phyloP scores from a whole-genome alignment of 2,797 vertebrate genomes.

The Podarcis lilfordi region DNA sequence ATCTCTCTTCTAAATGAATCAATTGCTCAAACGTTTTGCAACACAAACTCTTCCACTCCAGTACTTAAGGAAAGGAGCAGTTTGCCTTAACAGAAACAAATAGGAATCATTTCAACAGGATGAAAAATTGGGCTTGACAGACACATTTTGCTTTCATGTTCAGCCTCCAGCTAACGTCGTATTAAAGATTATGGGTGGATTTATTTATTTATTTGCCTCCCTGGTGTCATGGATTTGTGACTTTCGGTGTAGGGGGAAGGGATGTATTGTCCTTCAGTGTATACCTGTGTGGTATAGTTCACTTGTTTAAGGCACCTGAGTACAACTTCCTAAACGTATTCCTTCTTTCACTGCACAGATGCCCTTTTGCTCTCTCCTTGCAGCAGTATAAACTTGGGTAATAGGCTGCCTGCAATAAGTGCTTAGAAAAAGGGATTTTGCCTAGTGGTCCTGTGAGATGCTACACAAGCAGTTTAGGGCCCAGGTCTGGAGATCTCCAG shows the following conservation, averaged over 20 bases:
- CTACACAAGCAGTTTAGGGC: background rate
- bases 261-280: background rate
- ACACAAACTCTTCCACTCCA: background rate
- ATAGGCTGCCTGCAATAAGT: background rate
- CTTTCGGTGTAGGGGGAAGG: background rate
- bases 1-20: conserved; percentile 11
- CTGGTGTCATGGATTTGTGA: background rate
- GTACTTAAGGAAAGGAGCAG: background rate
- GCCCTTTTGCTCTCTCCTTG: background rate
- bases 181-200: background rate
- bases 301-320: background rate
- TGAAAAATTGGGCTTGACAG: background rate
- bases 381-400: too few species aligned
- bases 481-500: background rate
- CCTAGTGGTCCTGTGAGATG: background rate
- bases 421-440: background rate
- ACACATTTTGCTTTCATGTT: background rate
- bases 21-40: background rate
- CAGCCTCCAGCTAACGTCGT: background rate
- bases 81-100: conserved; percentile 17
- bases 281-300: background rate
- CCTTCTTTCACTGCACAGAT: background rate
- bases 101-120: background rate
- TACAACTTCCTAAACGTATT: background rate
- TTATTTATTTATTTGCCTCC: background rate